Evolutionary conservation across 2,888 invertebrate genomes (phyloP), one percentile per base, ranked within the genome.

Genomic region (Tuberolachnus salignus): DNA sequence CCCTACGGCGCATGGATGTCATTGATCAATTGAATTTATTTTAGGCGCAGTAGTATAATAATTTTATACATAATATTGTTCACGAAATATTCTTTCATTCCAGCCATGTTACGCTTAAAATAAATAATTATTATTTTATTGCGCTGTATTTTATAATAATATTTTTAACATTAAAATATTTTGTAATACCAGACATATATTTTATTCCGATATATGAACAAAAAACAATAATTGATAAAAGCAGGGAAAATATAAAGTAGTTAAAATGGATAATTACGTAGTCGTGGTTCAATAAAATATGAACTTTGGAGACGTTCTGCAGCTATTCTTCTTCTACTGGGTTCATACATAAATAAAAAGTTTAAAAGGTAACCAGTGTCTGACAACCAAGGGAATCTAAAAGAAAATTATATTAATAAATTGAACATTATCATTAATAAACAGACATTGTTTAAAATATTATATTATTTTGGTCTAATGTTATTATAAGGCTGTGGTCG

Each of bases 321-420:
- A 0, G 98, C 98, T 0, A 96, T 96, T 0, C 96, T 97, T 80
- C 97, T 88, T 87, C 97, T 97, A 83, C 92, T 91, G 0, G 98
- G 98, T 86, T 99, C 97, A 85, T 96, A 99, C 94, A 97, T 97
- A 85, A 99, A 97, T 53, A 98, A 88, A 85, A 95, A 95, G 86
- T 98, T 97, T 0, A 98, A 88, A 14, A 98, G 88, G 67, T 97
- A 88, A 0, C 98, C 98, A 9, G 95, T 93, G 1, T 93, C 91
- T 0, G 95, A 94, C 19, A 98, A 87, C 93, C 94, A 95, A 0
- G 95, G 94, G 86, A 98, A 98, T 83, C 91, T 81, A 57, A 14
- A 42, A 42, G 49, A 53, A 64, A 61, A 26, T 46, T 16, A 46
- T 46, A 14, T 44, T 11, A 3, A 21, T n/a, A 46, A 53, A 21